Percentiles rank a stretch among this genome's conserved stretches.
Conservation (phyloP, 2,797 vertebrate species). For the Chiroxiphia lanceolata region DNA sequence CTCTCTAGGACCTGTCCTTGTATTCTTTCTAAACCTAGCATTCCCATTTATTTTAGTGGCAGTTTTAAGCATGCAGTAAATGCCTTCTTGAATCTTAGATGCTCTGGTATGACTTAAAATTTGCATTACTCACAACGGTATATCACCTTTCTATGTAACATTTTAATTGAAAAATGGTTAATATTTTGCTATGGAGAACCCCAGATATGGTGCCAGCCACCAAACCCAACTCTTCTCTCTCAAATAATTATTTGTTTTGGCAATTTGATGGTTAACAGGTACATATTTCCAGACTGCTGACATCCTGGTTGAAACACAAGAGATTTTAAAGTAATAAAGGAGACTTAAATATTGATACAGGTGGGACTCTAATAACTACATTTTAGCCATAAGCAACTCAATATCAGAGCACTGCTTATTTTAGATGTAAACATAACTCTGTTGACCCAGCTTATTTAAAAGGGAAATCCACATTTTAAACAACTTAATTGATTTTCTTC, state of each 20-base stretch:
- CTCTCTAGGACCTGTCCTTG: slow-evolving; percentile 5
- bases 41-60: background rate
- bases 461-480: slow-evolving; percentile 47
- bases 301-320: slow-evolving; percentile 76
- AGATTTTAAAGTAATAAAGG: slow-evolving; percentile 82
- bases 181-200: background rate
- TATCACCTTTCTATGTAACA: background rate
- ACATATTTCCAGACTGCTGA: slow-evolving; percentile 75
- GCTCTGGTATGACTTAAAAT: background rate
- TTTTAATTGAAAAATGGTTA: background rate
- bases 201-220: background rate
- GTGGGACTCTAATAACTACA: slow-evolving; percentile 75
- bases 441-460: slow-evolving; percentile 61
- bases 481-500: slow-evolving; percentile 71
- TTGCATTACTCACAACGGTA: background rate
- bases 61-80: background rate
- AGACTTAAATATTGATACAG: slow-evolving; percentile 82
- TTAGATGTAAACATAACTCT: slow-evolving; percentile 74
- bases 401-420: slow-evolving; percentile 73
- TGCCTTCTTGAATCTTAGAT: background rate
- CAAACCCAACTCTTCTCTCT: background rate
- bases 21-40: background rate
- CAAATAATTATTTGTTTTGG: slow-evolving; percentile 60
- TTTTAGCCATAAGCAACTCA: slow-evolving; percentile 79
- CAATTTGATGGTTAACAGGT: slow-evolving; percentile 73